A percentile compares a stretch with the other conserved stretches of the same genome.
phyloP scores from a whole-genome alignment of 2,113 vertebrate genomes.

The Mystacornis crossleyi region DNA sequence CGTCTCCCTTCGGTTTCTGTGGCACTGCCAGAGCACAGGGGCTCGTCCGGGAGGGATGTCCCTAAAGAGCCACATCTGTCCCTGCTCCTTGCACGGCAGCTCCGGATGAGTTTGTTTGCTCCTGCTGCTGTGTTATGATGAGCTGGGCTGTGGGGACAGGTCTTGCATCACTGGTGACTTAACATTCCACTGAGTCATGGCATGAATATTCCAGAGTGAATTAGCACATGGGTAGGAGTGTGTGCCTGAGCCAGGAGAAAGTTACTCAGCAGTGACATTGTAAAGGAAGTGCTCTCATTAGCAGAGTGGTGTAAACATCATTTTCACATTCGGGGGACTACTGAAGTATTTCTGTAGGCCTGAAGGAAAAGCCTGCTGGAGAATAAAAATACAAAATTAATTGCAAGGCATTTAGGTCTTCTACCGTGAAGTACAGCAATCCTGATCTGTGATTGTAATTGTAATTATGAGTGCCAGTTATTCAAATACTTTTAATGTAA shows the following conservation, averaged over 20 bases:
- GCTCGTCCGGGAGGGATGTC: not conserved
- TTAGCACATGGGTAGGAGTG: not conserved
- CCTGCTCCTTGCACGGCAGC: not conserved
- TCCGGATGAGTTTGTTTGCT: not conserved
- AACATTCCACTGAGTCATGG: not conserved
- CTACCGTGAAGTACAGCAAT: not conserved
- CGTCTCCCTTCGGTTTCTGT: not conserved
- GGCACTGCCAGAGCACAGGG: not conserved
- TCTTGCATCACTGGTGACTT: not conserved
- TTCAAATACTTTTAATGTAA: not conserved
- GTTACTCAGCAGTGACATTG: not conserved
- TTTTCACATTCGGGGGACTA: not conserved
- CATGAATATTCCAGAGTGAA: not conserved
- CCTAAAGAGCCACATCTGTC: not conserved
- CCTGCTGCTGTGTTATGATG: not conserved
- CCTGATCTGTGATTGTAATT: not conserved
- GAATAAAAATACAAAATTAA: not conserved
- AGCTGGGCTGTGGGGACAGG: not conserved
- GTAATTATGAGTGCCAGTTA: not conserved
- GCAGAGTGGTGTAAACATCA: not conserved
- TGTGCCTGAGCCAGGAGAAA: not conserved
- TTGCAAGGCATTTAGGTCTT: not conserved
- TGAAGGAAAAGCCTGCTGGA: not conserved
- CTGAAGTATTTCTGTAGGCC: not conserved
- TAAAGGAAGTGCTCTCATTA: not conserved